A percentile compares a stretch with the other conserved stretches of the same genome.
phyloP scores from a whole-genome alignment of 2,797 vertebrate genomes.

The Trichosurus vulpecula region DNA sequence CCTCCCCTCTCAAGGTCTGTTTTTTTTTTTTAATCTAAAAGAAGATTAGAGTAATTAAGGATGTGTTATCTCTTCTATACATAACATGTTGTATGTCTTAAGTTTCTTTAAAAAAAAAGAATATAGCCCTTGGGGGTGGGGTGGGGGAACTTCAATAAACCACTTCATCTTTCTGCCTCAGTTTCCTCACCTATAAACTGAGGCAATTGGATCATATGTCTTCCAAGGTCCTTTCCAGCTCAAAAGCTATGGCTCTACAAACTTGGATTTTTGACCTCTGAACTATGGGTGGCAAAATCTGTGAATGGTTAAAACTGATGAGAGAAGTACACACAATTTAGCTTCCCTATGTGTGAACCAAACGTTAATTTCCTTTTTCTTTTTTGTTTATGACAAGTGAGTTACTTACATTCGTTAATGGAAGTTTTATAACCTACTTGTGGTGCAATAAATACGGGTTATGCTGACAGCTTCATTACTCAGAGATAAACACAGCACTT shows the following conservation, averaged over 20 bases:
- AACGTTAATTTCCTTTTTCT: slow-evolving; percentile 10
- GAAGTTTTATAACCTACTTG: slow-evolving; percentile 63
- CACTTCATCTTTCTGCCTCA: not conserved
- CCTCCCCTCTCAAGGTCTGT: not conserved
- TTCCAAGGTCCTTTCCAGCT: not conserved
- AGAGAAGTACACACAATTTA: not conserved
- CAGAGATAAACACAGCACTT: slow-evolving; percentile 57
- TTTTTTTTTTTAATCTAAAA: not conserved
- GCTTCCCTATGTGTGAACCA: not conserved
- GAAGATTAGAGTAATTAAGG: not conserved
- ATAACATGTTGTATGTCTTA: too few relatives aligned
- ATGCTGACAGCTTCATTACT: slow-evolving; percentile 62
- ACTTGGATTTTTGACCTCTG: not conserved
- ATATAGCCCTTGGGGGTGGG: not conserved
- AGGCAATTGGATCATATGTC: not conserved
- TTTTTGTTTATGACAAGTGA: slow-evolving; percentile 41
- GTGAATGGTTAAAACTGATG: not conserved
- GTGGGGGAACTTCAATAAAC: not conserved
- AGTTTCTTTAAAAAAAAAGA: too few relatives aligned
- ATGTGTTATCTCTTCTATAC: not conserved
- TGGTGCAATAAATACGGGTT: slow-evolving; percentile 63
- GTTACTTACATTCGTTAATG: slow-evolving; percentile 51
- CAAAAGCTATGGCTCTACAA: not conserved
- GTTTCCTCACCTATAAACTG: not conserved
- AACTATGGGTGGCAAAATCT: fast-evolving